A percentile compares a stretch with the other conserved stretches of the same genome.
phyloP scores from a whole-genome alignment of 2,888 invertebrate genomes.

The Drosophila cognata region DNA sequence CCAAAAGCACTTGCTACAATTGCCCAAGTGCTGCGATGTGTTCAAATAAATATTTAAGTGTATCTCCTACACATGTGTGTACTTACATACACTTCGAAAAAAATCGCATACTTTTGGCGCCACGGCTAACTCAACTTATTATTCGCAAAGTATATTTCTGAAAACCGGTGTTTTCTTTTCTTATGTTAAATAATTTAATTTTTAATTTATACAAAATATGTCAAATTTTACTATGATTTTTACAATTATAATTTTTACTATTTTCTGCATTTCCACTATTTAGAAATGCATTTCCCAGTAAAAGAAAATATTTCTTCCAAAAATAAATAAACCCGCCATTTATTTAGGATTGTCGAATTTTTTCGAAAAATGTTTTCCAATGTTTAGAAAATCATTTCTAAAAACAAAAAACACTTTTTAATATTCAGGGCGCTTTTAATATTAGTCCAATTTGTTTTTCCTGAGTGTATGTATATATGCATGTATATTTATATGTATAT shows the following conservation, averaged over 20 bases:
- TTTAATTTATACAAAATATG: too few relatives aligned
- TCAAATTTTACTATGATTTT: too few relatives aligned
- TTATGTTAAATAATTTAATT: too few relatives aligned
- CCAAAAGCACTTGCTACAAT: conserved; percentile 36
- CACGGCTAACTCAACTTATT: background rate
- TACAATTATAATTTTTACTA: too few relatives aligned
- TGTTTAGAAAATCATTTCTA: background rate
- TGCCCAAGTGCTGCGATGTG: conserved; percentile 31
- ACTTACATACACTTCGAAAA: background rate
- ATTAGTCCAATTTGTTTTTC: background rate
- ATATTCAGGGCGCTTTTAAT: background rate
- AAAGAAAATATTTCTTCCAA: background rate
- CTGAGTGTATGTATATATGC: background rate
- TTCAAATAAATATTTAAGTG: background rate
- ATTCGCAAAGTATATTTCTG: background rate
- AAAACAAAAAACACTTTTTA: background rate
- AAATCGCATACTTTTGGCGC: background rate
- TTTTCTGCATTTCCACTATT: background rate
- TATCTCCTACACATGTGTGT: background rate
- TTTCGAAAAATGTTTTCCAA: background rate
- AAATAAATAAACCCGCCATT: background rate
- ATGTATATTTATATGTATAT: background rate
- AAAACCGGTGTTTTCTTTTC: background rate
- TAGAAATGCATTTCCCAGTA: background rate
- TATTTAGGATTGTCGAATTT: background rate